Evolutionary conservation across 2,888 invertebrate species (phyloP).

Genomic region (Acrobasis consociella): DNA sequence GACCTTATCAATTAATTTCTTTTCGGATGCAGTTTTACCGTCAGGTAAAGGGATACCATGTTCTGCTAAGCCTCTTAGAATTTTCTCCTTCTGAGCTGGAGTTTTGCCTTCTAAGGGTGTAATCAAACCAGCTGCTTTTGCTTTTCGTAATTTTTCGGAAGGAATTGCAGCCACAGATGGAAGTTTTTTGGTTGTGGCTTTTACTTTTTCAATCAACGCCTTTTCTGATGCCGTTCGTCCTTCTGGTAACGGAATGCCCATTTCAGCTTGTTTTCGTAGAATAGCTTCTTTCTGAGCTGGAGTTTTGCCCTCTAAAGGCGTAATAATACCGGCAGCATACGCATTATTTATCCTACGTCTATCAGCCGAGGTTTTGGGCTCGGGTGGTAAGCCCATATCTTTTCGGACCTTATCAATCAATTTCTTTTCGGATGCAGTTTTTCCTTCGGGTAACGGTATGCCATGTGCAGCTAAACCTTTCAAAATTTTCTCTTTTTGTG

Average conservation of each 20-base stretch:
- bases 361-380: constrained; percentile 36
- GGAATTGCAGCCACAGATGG: constrained; percentile 27
- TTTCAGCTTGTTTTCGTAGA: constrained; percentile 32
- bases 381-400: constrained; percentile 27
- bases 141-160: constrained; percentile 35
- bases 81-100: constrained; percentile 39
- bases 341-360: constrained; percentile 40
- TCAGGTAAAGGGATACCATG: constrained; percentile 37
- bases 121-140: constrained; percentile 40
- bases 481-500: constrained; percentile 42
- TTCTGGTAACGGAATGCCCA: constrained; percentile 39
- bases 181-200: constrained; percentile 18
- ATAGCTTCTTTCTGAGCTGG: constrained; percentile 27
- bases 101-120: constrained; percentile 41
- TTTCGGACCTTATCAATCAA: constrained; percentile 29
- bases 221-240: constrained; percentile 40
- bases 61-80: constrained; percentile 33
- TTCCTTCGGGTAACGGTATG: constrained; percentile 30
- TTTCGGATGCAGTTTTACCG: constrained; percentile 34
- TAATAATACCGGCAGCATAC: constrained; percentile 36
- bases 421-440: constrained; percentile 35
- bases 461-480: constrained; percentile 36
- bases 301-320: constrained; percentile 43
- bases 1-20: constrained; percentile 30
- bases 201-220: constrained; percentile 33